A percentile compares a stretch with the other conserved stretches of the same genome.
phyloP scores from a whole-genome alignment of 2,797 vertebrate genomes.

The Nannoperca australis region DNA sequence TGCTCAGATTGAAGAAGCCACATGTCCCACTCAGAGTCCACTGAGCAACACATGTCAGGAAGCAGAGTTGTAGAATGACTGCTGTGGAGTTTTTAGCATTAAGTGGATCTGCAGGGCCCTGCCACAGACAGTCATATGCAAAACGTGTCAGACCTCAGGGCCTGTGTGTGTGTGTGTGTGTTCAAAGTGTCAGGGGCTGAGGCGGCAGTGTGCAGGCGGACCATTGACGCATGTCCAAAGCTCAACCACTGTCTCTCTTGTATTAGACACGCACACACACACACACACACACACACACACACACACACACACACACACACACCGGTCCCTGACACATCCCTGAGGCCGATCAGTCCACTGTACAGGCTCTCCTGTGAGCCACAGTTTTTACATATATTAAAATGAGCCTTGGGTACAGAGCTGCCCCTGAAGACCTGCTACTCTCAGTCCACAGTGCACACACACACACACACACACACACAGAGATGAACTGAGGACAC shows the following conservation, averaged over 20 bases:
- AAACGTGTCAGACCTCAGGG: conserved; percentile 51
- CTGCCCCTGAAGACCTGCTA: conserved; percentile 63
- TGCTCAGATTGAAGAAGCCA: neutral
- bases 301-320: conserved; percentile 44
- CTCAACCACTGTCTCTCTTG: conserved; percentile 67
- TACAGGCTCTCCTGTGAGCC: conserved; percentile 82
- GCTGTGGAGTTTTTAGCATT: conserved; percentile 16
- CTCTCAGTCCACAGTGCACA: conserved; percentile 56
- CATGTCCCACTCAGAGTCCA: conserved; percentile 12
- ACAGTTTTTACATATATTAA: conserved; percentile 88
- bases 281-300: conserved; percentile 49
- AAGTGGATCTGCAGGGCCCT: conserved; percentile 38
- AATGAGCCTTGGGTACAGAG: conserved; percentile 80
- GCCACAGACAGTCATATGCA: conserved; percentile 65
- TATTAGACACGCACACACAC: conserved; percentile 36
- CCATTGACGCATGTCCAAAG: conserved; percentile 78
- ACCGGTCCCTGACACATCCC: conserved; percentile 82
- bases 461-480: conserved; percentile 24
- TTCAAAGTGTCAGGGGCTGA: conserved; percentile 65
- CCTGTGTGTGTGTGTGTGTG: conserved; percentile 14
- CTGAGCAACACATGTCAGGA: conserved; percentile 27
- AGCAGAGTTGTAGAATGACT: conserved; percentile 31
- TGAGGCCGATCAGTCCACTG: conserved; percentile 82
- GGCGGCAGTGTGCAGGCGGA: conserved; percentile 59
- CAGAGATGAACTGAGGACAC: conserved; percentile 21